Percentiles rank a stretch among this genome's conserved stretches.
phyloP scores from a whole-genome alignment of 2,888 invertebrate genomes.

The Eupelmus urozonus region DNA sequence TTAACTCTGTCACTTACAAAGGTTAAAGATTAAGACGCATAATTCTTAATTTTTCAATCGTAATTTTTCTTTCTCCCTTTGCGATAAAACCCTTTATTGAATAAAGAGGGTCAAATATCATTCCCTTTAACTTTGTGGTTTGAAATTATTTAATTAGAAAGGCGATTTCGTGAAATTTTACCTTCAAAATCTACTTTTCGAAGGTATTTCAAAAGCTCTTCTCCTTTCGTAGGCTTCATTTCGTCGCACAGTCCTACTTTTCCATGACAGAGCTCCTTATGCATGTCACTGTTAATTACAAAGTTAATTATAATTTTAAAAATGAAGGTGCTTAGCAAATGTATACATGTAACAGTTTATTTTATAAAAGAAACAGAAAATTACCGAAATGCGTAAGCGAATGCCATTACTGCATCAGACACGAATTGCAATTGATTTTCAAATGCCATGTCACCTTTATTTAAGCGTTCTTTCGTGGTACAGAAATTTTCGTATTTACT shows the following conservation, averaged over 20 bases:
- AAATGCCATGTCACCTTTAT: slow-evolving; percentile 88
- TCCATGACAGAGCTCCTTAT: slow-evolving; percentile 87
- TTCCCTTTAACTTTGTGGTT: neutral
- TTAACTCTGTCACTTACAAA: neutral
- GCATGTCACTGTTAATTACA: slow-evolving; percentile 86
- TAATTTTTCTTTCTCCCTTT: neutral
- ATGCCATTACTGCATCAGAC: slow-evolving; percentile 96
- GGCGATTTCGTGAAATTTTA: slow-evolving; percentile 76
- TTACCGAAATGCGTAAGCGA: slow-evolving; percentile 92
- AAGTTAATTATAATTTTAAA: neutral
- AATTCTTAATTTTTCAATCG: neutral
- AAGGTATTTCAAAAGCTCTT: slow-evolving; percentile 89
- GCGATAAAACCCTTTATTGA: neutral
- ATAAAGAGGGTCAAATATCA: neutral
- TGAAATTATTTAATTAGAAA: neutral
- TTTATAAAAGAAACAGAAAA: neutral
- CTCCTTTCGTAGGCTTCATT: slow-evolving; percentile 94
- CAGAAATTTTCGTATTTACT: slow-evolving; percentile 84
- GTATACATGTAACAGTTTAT: too few species aligned
- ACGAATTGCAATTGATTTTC: slow-evolving; percentile 98
- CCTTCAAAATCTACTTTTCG: slow-evolving; percentile 92
- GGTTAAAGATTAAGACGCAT: neutral
- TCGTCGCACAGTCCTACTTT: slow-evolving; percentile 88
- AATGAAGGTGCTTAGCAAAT: neutral
- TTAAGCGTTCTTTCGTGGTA: slow-evolving; percentile 87